Evolutionary conservation across 2,113 vertebrate genomes (phyloP), one percentile per base, ranked within the genome.

Genomic region (Melanotaenia duboulayi): DNA sequence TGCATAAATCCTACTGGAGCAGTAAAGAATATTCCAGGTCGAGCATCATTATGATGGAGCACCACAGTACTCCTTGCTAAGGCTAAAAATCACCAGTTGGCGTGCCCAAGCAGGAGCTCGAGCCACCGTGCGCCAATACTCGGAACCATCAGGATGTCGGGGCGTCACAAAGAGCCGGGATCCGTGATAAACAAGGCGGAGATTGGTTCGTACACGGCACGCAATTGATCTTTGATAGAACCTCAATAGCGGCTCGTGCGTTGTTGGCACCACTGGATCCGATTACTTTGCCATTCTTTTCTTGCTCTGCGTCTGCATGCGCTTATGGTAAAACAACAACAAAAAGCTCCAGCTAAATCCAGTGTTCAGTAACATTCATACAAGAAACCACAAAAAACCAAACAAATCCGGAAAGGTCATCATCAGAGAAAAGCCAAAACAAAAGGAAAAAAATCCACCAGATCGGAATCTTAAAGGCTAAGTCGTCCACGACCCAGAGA

Each of bases 131-230:
- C 71, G 48, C 74, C 55, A 24, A 51, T 76, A 52, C 24, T 25
- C 78, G 76, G 68, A 84, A 79, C 70, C 83, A 84, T 90, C 64
- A 28, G 77, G 73, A 61, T 32, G 74, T 65, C 67, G 72, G 57
- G 72, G 78, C 40, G 67, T 55, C 74, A 61, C 64, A 39, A 48
- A 46, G 37, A 35, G 19, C 66, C 66, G 40, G 62, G 48, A 50
- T 44, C 64, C 52, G 68, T 6, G 19, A 2, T 11, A 23, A 49
- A 44, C 42, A 16, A 48, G n/a, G 55, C 42, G 49, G 55, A 13
- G 32, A 25, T 35, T 8, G 19, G 22, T 44, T 44, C 2, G 46
- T 19, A 24, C 2, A 14, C 17, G 78, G 40, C n/a, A 44, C 50
- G 16, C 51, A 13, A 13, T 1, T 28, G 28, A 11, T 44, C 5